Percentiles rank a stretch among this genome's conserved stretches.
These are phyloP conservation scores for Acrobasis suavella DNA, from an alignment of 2,888 invertebrate genomes.

Conservation along the genomic window DNA sequence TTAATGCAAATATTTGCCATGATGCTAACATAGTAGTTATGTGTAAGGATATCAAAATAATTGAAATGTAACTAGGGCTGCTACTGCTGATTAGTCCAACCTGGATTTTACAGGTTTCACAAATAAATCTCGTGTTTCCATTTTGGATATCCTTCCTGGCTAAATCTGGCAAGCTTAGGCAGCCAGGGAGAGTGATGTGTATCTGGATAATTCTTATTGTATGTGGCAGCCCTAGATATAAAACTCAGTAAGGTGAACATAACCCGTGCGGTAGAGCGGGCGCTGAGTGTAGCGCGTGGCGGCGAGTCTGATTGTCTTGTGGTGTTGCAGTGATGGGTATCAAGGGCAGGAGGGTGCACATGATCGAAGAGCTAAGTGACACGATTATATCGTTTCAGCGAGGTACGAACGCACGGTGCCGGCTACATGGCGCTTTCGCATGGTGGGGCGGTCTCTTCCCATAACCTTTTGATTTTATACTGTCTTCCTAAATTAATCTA, in stretches of 20 bases:
- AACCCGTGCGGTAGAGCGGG: neutral
- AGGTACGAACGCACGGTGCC: slow-evolving; percentile 88
- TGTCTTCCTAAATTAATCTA: neutral
- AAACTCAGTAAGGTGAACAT: slow-evolving; percentile 7
- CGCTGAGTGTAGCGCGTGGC: slow-evolving; percentile 18
- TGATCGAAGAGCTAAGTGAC: slow-evolving; percentile 99
- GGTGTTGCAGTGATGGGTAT: slow-evolving; percentile 97
- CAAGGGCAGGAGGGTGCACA: slow-evolving; percentile 98
- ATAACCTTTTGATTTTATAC: slow-evolving; percentile 29
- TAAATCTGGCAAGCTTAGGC: too few species aligned
- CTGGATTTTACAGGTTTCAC: too few species aligned
- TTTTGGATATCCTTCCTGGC: too few species aligned
- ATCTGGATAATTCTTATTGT: neutral
- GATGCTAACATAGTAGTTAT: slow-evolving; percentile 11
- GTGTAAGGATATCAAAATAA: neutral
- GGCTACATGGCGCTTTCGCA: slow-evolving; percentile 60
- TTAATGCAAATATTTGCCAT: slow-evolving; percentile 24
- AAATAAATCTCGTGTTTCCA: too few species aligned
- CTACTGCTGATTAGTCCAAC: too few species aligned
- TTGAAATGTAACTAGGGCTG: slow-evolving; percentile 3
- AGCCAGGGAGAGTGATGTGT: too few species aligned
- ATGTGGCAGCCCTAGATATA: neutral
- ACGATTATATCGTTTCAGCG: slow-evolving; percentile 99
- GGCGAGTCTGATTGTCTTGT: slow-evolving; percentile 64
- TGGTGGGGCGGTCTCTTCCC: slow-evolving; percentile 66